phyloP scores from a whole-genome alignment of 2,113 vertebrate genomes.

The Sminthopsis crassicaudata region DNA sequence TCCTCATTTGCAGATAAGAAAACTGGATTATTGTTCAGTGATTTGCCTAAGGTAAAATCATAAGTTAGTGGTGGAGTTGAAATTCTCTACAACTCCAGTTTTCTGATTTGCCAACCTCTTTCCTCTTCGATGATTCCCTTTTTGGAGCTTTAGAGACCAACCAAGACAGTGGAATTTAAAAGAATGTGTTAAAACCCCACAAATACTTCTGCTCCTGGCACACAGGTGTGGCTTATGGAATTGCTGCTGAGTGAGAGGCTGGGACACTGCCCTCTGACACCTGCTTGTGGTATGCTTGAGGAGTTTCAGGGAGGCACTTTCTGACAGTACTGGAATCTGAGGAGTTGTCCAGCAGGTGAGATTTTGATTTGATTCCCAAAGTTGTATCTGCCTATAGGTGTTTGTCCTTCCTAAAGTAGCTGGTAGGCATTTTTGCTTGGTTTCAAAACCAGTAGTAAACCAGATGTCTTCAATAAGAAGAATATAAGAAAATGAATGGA shows the following conservation, averaged over 20 bases:
- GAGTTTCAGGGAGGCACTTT: background rate
- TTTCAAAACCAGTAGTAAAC: background rate
- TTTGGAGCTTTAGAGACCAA: background rate
- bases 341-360: background rate
- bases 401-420: background rate
- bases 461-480: background rate
- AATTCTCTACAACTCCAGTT: background rate
- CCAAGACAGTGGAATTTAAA: rapidly evolving
- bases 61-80: background rate
- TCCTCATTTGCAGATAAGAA: background rate
- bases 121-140: background rate
- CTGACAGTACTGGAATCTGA: background rate
- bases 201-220: background rate
- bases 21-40: background rate
- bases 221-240: background rate
- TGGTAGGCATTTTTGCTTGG: background rate
- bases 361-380: background rate
- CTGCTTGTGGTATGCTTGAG: background rate
- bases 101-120: background rate
- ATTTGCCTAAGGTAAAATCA: background rate
- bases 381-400: background rate
- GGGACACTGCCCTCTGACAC: background rate
- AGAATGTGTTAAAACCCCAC: background rate
- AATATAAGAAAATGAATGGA: background rate
- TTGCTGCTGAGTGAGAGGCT: background rate